Evolutionary conservation across 1,140 invertebrate genomes (phyloP), one percentile per base, ranked within the genome.

Genomic region (Drosophila trapezifrons): DNA sequence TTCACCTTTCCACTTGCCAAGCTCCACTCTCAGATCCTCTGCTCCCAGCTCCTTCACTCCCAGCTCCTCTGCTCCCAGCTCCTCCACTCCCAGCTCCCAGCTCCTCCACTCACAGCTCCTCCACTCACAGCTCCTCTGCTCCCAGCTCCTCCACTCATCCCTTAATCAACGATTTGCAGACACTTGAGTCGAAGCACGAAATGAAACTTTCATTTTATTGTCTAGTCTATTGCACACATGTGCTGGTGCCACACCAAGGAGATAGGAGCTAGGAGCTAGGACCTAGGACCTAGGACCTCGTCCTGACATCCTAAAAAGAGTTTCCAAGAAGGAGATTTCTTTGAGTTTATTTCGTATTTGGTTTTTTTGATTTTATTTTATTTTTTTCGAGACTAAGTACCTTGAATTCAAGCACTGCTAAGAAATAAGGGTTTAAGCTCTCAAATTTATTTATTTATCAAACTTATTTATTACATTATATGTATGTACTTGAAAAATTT

Each of bases 191-290:
- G 64, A 42, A 42, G 45, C 58, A 49, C 25, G 43, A 25, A 52
- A 60, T 66, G 25, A 66, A 69, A 69, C 37, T 69, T 69, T 69
- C 46, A 69, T 69, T 69, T 69, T 54, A 69, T 54, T 69, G 65
- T 69, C 62, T 52, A 13, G 20, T 17, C 29, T 10, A 10, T 32
- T 66, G 63, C 65, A 69, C 60, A 66, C 60, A 66, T 64, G 62
- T 42, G 46, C 59, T 17, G n/a, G 29, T 6, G 32, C 9, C 35
- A 32, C 35, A 10, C 29, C 29, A 8, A 29, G 27, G 8, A 7
- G 9, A 1, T 29, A 29, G 27, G 27, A 27, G 25, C 25, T 27
- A 7, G 6, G 6, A 7, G 5, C 22, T 3, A 25, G 3, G 22
- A 25, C 3, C 22, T 25, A 25, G 22, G 22, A 25, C 8, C 29